Percentiles rank a stretch among this genome's conserved stretches.
phyloP scores from a whole-genome alignment of 2,797 vertebrate species.

The Propithecus perrieri region DNA sequence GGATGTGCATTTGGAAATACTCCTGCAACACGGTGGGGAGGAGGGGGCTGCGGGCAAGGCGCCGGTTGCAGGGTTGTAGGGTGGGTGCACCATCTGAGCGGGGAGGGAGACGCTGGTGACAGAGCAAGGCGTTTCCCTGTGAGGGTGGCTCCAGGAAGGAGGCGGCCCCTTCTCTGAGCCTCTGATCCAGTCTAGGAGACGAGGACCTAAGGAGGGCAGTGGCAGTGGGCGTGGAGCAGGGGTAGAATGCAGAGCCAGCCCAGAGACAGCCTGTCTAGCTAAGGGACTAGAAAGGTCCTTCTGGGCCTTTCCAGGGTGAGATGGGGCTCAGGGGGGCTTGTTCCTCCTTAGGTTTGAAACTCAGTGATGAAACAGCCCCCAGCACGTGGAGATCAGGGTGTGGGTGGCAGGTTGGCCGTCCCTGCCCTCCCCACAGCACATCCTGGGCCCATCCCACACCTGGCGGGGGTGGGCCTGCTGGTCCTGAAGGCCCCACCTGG shows the following conservation, averaged over 20 bases:
- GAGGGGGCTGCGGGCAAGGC: rapidly evolving
- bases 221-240: too few species aligned
- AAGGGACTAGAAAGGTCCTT: rapidly evolving
- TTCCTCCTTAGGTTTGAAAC: too few species aligned
- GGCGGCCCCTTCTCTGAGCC: background rate
- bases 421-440: rapidly evolving
- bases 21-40: rapidly evolving
- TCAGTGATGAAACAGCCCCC: background rate
- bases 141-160: rapidly evolving
- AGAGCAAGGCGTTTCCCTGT: background rate
- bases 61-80: too few species aligned
- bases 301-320: too few species aligned
- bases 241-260: too few species aligned
- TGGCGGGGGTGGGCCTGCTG: background rate
- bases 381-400: too few species aligned
- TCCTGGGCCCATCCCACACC: background rate
- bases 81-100: background rate
- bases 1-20: rapidly evolving
- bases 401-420: background rate
- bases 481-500: rapidly evolving
- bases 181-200: too few species aligned
- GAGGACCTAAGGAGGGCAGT: too few species aligned
- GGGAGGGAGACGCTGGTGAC: rapidly evolving
- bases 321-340: background rate
- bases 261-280: too few species aligned